Percentiles rank a stretch among this genome's conserved stretches.
Evolutionary conservation across 2,888 invertebrate species (phyloP).

Genomic region (Eupithecia exiguata): DNA sequence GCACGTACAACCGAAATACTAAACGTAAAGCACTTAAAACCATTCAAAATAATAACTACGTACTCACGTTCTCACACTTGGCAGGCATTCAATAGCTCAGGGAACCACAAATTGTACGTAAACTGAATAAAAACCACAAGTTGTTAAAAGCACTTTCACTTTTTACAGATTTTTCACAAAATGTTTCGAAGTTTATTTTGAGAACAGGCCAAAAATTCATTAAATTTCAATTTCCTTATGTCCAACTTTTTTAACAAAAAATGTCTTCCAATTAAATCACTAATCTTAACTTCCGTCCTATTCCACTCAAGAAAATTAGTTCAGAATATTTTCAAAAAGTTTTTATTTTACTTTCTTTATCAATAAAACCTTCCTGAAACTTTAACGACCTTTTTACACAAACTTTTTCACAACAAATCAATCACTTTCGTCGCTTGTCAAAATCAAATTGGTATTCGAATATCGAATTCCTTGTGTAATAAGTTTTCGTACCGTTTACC

Average conservation of each 20-base stretch:
- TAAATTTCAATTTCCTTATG: no score
- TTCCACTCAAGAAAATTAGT: background rate
- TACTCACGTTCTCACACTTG: constrained; percentile 31
- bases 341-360: background rate
- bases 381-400: background rate
- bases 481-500: constrained; percentile 19
- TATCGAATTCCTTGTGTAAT: constrained; percentile 3
- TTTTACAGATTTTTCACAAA: background rate
- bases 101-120: constrained; percentile 16
- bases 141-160: background rate
- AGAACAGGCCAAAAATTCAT: background rate
- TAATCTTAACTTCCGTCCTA: background rate
- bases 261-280: background rate
- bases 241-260: background rate
- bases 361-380: background rate
- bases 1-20: background rate
- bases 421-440: background rate
- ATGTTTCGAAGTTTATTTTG: background rate
- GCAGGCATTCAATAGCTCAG: constrained; percentile 20
- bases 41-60: constrained; percentile 1
- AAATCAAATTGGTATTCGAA: background rate
- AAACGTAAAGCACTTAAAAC: background rate
- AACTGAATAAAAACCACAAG: background rate
- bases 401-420: background rate
- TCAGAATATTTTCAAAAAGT: background rate